Conservation (phyloP, 2,113 vertebrate species). For the Syrmaticus mikado region DNA sequence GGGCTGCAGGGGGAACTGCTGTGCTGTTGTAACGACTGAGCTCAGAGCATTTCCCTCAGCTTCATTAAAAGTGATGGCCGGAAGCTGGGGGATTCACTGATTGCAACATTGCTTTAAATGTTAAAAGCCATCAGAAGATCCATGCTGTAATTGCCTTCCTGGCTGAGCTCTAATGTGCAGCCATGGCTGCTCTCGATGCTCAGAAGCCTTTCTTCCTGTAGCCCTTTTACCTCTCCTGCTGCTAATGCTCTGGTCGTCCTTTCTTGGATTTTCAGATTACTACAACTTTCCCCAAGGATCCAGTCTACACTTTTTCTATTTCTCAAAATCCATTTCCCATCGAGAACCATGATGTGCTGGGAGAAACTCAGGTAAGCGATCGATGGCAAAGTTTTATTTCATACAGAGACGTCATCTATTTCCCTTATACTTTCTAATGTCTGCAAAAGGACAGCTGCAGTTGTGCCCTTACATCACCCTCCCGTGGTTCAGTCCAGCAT, state of each 20-base stretch:
- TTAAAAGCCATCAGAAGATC: not conserved
- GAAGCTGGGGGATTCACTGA: not conserved
- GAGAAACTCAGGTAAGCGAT: slow-evolving; percentile 90
- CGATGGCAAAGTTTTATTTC: rapidly evolving
- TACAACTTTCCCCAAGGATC: slow-evolving; percentile 98
- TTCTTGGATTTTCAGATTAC: slow-evolving; percentile 84
- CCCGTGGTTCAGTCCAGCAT: rapidly evolving
- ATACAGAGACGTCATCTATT: rapidly evolving
- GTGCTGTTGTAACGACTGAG: not conserved
- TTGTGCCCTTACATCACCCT: slow-evolving; percentile 20
- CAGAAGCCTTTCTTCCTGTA: not conserved
- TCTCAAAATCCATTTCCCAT: slow-evolving; percentile 94
- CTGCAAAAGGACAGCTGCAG: not conserved
- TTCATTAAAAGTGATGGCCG: not conserved
- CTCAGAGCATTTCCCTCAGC: not conserved
- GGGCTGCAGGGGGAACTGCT: not conserved
- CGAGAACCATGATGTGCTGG: slow-evolving; percentile 93
- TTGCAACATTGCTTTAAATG: not conserved
- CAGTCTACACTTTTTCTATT: slow-evolving; percentile 94
- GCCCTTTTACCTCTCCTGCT: not conserved
- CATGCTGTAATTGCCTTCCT: not conserved
- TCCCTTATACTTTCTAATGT: rapidly evolving
- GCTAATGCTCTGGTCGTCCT: not conserved
- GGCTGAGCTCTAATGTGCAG: not conserved
- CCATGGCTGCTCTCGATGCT: rapidly evolving